Conservation (phyloP, 1,140 invertebrate species). For the Caenorhabditis latens region DNA sequence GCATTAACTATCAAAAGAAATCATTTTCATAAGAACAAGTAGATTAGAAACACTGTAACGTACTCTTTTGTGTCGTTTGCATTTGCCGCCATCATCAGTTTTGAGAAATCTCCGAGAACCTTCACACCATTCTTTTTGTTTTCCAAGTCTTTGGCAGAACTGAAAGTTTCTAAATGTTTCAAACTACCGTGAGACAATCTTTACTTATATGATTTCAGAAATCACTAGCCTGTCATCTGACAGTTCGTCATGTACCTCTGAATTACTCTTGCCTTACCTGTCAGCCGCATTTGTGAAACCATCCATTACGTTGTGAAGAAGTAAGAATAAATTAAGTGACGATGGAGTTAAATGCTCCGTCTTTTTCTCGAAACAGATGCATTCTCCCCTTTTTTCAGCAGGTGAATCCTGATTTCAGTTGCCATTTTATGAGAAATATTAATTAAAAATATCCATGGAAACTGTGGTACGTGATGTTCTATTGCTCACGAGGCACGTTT, state of each 20-base stretch:
- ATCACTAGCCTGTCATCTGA: too few relatives aligned
- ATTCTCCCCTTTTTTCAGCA: not conserved
- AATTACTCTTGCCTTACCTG: not conserved
- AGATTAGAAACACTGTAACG: too few relatives aligned
- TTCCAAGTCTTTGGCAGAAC: not conserved
- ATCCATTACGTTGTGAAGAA: not conserved
- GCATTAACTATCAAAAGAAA: too few relatives aligned
- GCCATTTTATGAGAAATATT: conserved; percentile 20
- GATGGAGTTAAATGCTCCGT: not conserved
- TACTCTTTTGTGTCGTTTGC: not conserved
- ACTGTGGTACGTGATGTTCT: not conserved
- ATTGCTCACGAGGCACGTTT: not conserved
- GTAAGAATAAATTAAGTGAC: conserved; percentile 11
- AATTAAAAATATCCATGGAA: conserved; percentile 50
- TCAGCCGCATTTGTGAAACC: not conserved
- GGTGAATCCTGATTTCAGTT: not conserved
- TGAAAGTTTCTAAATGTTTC: not conserved
- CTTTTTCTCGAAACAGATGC: not conserved
- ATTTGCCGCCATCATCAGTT: not conserved
- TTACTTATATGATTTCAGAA: too few relatives aligned
- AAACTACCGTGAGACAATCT: not conserved
- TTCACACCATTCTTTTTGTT: not conserved
- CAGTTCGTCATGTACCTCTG: too few relatives aligned
- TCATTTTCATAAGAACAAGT: too few relatives aligned
- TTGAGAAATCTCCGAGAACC: not conserved